Conservation (phyloP, 2,888 invertebrate species). For the Acrobeloides nanus region DNA sequence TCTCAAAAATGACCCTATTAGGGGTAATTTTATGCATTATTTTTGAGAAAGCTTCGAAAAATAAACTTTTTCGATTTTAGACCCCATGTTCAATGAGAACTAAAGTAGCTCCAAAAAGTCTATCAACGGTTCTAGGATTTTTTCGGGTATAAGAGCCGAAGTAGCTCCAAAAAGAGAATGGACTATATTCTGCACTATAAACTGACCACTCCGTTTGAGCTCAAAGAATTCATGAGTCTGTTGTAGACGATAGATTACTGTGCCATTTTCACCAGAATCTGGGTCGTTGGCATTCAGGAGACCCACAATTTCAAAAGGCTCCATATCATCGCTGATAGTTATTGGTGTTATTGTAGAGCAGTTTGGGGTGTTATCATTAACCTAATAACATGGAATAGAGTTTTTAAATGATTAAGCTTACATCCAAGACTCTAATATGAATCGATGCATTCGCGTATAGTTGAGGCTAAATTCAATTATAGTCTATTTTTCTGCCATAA, state of each 20-base stretch:
- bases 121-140: too few species aligned
- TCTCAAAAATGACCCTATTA: too few species aligned
- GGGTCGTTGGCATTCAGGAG: slow-evolving; percentile 37
- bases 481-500: too few species aligned
- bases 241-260: slow-evolving; percentile 41
- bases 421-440: slow-evolving; percentile 34
- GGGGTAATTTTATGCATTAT: too few species aligned
- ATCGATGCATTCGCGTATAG: slow-evolving; percentile 67
- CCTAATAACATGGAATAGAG: too few species aligned
- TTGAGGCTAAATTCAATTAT: slow-evolving; percentile 60
- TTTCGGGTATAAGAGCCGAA: too few species aligned
- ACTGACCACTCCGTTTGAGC: slow-evolving; percentile 34
- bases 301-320: slow-evolving; percentile 22
- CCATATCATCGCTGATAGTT: slow-evolving; percentile 11
- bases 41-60: too few species aligned
- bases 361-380: slow-evolving; percentile 51
- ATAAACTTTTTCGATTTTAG: too few species aligned
- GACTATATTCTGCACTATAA: too few species aligned
- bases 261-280: slow-evolving; percentile 44
- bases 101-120: neutral
- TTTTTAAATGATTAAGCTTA: too few species aligned
- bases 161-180: too few species aligned
- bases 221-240: slow-evolving; percentile 36
- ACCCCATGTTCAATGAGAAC: neutral
- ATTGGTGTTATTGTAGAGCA: slow-evolving; percentile 55